These are phyloP conservation scores for Corythucha ciliata DNA, from an alignment of 2,888 invertebrate genomes.

Conservation along the genomic window DNA sequence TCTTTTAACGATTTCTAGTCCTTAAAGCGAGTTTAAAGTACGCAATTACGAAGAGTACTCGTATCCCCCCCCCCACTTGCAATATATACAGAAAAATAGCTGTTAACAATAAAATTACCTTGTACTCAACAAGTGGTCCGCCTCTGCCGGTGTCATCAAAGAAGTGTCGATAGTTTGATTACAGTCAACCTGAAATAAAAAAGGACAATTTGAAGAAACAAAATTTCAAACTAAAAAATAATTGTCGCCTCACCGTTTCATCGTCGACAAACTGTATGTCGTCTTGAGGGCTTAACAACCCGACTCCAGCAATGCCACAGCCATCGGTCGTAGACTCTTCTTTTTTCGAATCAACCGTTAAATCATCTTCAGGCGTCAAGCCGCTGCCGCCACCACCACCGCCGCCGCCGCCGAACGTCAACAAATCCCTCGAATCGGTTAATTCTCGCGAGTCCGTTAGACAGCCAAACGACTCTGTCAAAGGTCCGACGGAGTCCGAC, in stretches of 20 bases:
- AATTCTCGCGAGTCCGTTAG: slow-evolving; percentile 27
- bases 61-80: too few relatives aligned
- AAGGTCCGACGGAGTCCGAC: slow-evolving; percentile 28
- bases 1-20: too few relatives aligned
- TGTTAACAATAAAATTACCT: too few relatives aligned
- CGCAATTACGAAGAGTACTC: too few relatives aligned
- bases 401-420: slow-evolving; percentile 23
- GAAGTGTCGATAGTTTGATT: slow-evolving; percentile 31
- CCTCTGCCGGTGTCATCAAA: slow-evolving; percentile 78
- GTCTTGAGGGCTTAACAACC: slow-evolving; percentile 27
- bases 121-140: slow-evolving; percentile 74
- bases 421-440: slow-evolving; percentile 23
- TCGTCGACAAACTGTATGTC: slow-evolving; percentile 32
- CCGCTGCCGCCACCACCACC: neutral
- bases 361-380: slow-evolving; percentile 1
- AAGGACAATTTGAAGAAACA: neutral
- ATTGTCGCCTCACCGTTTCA: slow-evolving; percentile 15
- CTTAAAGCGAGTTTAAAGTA: too few relatives aligned
- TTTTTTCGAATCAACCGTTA: slow-evolving; percentile 23
- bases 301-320: slow-evolving; percentile 23
- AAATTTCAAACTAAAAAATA: neutral
- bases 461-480: slow-evolving; percentile 13
- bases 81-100: slow-evolving; percentile 4
- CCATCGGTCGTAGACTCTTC: too few relatives aligned
- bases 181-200: neutral